Conservation (phyloP, 1,140 invertebrate genomes). For the Drosophila watanabei region DNA sequence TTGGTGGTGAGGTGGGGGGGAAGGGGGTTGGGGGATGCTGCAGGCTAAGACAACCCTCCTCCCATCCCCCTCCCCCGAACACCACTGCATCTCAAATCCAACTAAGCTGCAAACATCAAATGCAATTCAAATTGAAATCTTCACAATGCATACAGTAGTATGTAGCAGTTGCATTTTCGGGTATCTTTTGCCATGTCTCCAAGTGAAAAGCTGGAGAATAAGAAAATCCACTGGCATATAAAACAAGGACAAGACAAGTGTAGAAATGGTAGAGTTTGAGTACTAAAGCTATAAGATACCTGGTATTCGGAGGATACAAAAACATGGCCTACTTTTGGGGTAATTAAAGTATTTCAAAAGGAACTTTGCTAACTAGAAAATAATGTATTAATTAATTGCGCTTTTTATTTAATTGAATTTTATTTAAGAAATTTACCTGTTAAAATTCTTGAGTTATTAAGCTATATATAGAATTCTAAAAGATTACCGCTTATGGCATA, state of each 20-base stretch:
- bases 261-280: not conserved
- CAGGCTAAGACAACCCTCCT: not conserved
- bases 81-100: conserved; percentile 34
- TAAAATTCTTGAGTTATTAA: not conserved
- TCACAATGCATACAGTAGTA: conserved; percentile 60
- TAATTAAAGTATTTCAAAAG: not conserved
- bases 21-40: no score
- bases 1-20: not conserved
- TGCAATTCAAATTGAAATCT: conserved; percentile 71
- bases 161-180: conserved; percentile 52
- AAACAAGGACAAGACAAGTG: conserved; percentile 10
- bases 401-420: not conserved
- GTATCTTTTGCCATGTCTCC: conserved; percentile 11
- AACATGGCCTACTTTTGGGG: conserved; percentile 9
- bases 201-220: conserved; percentile 21
- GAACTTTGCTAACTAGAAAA: no score
- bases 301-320: not conserved
- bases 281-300: not conserved
- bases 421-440: not conserved
- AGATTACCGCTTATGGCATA: not conserved
- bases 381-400: not conserved
- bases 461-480: not conserved
- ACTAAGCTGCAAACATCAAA: conserved; percentile 70
- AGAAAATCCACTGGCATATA: conserved; percentile 18
- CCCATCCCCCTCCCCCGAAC: no score